These are phyloP conservation scores for Dasyurus viverrinus DNA, from an alignment of 2,113 vertebrate genomes.

Conservation along the genomic window DNA sequence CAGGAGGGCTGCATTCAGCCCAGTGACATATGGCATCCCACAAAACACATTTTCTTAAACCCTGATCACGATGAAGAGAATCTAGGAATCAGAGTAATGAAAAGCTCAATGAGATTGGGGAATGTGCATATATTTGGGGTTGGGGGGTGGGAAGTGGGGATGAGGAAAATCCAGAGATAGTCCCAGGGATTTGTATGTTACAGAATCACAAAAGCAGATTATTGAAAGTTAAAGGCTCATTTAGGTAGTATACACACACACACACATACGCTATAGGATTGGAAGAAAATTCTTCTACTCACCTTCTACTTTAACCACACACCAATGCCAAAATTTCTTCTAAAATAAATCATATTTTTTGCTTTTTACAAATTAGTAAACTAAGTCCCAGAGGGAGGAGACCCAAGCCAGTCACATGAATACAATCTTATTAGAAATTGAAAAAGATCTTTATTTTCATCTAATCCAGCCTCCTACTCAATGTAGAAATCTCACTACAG, in stretches of 20 bases:
- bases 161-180: background rate
- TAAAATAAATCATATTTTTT: background rate
- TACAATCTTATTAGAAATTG: background rate
- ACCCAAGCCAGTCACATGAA: background rate
- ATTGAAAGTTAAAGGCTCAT: background rate
- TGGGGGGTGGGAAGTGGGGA: background rate
- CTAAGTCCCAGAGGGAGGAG: background rate
- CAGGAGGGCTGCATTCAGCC: background rate
- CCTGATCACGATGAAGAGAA: background rate
- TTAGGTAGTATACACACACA: background rate
- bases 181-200: background rate
- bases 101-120: background rate
- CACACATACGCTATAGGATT: background rate
- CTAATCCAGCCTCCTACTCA: background rate
- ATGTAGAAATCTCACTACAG: background rate
- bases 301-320: background rate
- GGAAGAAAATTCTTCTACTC: background rate
- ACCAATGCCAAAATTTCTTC: background rate
- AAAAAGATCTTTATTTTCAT: background rate
- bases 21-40: background rate
- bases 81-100: background rate
- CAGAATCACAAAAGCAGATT: background rate
- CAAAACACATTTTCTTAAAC: background rate
- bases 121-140: background rate
- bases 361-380: background rate